Conservation (phyloP, 2,797 vertebrate genomes). For the Cossypha dichroa region DNA sequence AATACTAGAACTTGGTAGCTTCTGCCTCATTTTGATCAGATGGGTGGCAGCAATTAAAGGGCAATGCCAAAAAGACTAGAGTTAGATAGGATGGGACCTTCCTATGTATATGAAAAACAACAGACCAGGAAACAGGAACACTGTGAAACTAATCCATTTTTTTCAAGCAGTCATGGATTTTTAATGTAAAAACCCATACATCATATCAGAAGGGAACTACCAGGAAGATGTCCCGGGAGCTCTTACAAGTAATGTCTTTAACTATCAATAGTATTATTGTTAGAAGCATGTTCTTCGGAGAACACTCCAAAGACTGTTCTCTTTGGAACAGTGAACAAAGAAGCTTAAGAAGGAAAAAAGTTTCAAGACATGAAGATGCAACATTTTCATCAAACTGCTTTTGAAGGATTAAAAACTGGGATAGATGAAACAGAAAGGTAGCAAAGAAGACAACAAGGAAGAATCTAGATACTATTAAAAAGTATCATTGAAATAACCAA, state of each 20-base stretch:
- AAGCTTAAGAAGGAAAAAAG: background rate
- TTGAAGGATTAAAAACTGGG: background rate
- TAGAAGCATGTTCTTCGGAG: background rate
- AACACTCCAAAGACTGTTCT: background rate
- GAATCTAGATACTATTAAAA: background rate
- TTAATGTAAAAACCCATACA: background rate
- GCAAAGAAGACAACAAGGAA: background rate
- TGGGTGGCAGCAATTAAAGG: slow-evolving; percentile 10
- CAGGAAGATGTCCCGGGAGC: background rate
- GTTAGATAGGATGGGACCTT: background rate
- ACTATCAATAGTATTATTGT: background rate
- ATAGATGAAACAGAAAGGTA: background rate
- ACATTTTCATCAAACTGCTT: background rate
- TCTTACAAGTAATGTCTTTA: background rate
- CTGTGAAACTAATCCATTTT: background rate
- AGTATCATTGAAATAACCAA: background rate
- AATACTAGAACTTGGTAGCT: slow-evolving; percentile 12
- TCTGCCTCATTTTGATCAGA: background rate
- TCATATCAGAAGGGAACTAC: background rate
- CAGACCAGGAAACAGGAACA: background rate
- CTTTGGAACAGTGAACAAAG: background rate
- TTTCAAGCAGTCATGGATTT: background rate
- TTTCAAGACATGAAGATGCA: background rate
- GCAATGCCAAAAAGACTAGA: background rate
- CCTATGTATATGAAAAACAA: background rate